Conservation (phyloP, 2,113 vertebrate genomes). For the Clarias magur region DNA sequence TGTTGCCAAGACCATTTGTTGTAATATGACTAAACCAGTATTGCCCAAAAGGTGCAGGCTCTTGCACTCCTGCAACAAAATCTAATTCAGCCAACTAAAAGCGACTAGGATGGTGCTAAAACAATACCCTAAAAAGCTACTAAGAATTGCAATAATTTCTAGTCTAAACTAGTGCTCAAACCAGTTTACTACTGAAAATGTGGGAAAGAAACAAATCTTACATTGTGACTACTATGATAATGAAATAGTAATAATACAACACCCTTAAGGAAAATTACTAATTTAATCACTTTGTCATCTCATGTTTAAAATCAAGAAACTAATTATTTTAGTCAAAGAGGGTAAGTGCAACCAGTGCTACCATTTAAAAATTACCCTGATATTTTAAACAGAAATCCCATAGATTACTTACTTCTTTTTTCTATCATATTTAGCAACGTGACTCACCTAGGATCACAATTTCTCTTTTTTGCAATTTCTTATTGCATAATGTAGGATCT, state of each 20-base stretch:
- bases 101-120: not conserved
- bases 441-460: not conserved
- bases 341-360: not conserved
- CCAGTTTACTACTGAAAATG: not conserved
- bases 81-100: not conserved
- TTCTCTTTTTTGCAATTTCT: not conserved
- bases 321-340: not conserved
- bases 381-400: not conserved
- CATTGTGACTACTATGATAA: not conserved
- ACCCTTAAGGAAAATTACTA: not conserved
- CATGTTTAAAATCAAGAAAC: not conserved
- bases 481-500: not conserved
- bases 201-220: not conserved
- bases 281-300: not conserved
- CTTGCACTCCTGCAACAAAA: not conserved
- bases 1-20: slow-evolving; percentile 8
- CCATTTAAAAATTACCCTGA: not conserved
- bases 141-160: not conserved
- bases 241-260: not conserved
- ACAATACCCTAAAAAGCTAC: not conserved
- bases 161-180: not conserved
- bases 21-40: slow-evolving; percentile 35
- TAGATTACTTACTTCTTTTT: not conserved
- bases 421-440: not conserved
- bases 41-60: slow-evolving; percentile 23